A percentile compares a stretch with the other conserved stretches of the same genome.
Conservation (phyloP, 2,113 vertebrate species). For the Seriola rivoliana region DNA sequence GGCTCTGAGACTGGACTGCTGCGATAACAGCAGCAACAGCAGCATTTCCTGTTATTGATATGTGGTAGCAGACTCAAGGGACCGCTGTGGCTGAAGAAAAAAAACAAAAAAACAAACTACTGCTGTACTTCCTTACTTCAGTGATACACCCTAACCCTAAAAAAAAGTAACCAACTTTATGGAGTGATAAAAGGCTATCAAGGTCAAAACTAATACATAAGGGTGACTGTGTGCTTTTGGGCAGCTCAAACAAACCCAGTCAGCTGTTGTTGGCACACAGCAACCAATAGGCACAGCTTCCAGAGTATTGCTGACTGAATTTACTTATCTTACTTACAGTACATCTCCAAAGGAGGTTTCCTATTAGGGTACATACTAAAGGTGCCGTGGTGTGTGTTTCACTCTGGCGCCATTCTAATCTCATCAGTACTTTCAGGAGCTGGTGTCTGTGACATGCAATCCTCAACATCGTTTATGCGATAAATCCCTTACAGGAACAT, state of each 20-base stretch:
- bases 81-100: neutral
- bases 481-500: neutral
- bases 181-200: neutral
- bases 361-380: neutral
- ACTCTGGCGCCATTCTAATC: neutral
- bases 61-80: conserved; percentile 29
- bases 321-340: neutral
- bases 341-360: conserved; percentile 16
- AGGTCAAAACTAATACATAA: neutral
- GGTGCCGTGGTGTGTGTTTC: neutral
- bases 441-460: neutral
- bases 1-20: conserved; percentile 42
- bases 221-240: neutral
- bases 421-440: neutral
- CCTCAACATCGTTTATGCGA: neutral
- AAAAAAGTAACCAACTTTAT: neutral
- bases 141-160: neutral
- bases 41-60: conserved; percentile 80
- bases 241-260: conserved; percentile 13
- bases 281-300: neutral
- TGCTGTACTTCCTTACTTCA: conserved; percentile 21
- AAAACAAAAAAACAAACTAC: neutral
- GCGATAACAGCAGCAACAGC: conserved; percentile 61
- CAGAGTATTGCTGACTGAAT: neutral
- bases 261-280: neutral